These are phyloP conservation scores for Charadrius vociferus DNA, from an alignment of 2,113 vertebrate genomes.

Conservation along the genomic window DNA sequence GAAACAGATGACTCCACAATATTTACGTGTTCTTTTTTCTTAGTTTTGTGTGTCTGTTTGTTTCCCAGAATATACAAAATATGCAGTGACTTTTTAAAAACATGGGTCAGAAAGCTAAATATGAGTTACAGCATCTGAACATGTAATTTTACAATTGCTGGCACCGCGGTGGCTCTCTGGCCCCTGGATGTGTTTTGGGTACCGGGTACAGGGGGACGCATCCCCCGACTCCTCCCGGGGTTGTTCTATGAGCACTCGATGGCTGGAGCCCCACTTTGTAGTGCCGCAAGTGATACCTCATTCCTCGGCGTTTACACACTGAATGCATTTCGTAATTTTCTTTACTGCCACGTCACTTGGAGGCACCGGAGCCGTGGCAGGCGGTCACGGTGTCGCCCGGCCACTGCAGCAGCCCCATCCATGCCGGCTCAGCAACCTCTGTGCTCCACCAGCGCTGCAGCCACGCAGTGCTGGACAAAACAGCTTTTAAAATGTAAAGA, in stretches of 20 bases:
- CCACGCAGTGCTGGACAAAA: neutral
- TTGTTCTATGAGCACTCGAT: accelerated
- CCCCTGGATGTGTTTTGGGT: neutral
- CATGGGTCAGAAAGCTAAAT: neutral
- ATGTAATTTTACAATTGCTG: accelerated
- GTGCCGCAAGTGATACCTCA: accelerated
- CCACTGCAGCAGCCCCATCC: neutral
- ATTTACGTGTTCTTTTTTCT: slow-evolving; percentile 9
- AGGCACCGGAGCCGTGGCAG: neutral
- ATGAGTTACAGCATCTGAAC: neutral
- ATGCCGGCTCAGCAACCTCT: accelerated
- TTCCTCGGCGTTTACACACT: accelerated
- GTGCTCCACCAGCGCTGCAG: accelerated
- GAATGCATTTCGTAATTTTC: neutral
- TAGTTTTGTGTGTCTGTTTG: neutral
- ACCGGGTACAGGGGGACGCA: accelerated
- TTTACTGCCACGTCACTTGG: neutral
- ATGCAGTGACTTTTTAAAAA: neutral
- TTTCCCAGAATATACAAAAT: slow-evolving; percentile 9
- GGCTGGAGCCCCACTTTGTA: neutral
- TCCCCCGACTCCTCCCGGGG: accelerated
- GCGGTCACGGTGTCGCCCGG: accelerated
- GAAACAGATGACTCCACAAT: slow-evolving; percentile 58
- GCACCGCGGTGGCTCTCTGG: accelerated
- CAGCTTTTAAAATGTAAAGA: accelerated